Evolutionary conservation across 2,113 vertebrate genomes (phyloP), one percentile per base, ranked within the genome.

Genomic region (Brachyhypopomus occidentalis): DNA sequence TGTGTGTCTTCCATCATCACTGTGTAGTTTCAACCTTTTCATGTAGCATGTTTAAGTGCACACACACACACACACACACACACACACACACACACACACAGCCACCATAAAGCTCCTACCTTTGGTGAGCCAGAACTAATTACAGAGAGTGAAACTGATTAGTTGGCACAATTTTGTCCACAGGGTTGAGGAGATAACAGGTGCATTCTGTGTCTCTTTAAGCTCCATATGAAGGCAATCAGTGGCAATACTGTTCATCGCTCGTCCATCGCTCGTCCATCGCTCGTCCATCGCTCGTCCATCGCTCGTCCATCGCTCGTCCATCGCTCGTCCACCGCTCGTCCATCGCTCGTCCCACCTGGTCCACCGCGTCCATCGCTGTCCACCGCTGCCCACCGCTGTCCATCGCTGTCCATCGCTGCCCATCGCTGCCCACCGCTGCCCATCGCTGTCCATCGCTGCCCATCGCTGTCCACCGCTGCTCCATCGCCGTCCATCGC

Each of bases 111-210:
- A n/a, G 30, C 34, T 79, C 34, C 64, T 74, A 30, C 25, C 62
- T 75, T 75, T 81, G 22, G 30, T 48, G 63, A 69, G 36, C 52
- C 36, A 83, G 60, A 67, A 60, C 60, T 79, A 75, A 83, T 83
- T 83, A 83, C 63, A 74, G 48, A 78, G 71, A 76, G 38, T 19
- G 72, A 79, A 83, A 73, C 78, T 74, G 82, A 79, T 83, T 83
- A 75, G 77, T 77, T 36, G 77, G 77, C 63, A 73, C 63, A 78
- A 75, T 79, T 66, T 36, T 75, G 23, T 71, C 55, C 66, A 74
- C 71, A 83, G 77, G 27, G 30, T 83, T 25, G 62, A 48, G 41
- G 41, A 58, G 62, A 79, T 75, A 75, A 62, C 75, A 12, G 64
- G 72, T 66, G 78, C 55, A 74, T 79, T 66, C 72, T 41, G 25